Evolutionary conservation across 2,113 vertebrate genomes (phyloP).

Genomic region (Austrofundulus limnaeus): DNA sequence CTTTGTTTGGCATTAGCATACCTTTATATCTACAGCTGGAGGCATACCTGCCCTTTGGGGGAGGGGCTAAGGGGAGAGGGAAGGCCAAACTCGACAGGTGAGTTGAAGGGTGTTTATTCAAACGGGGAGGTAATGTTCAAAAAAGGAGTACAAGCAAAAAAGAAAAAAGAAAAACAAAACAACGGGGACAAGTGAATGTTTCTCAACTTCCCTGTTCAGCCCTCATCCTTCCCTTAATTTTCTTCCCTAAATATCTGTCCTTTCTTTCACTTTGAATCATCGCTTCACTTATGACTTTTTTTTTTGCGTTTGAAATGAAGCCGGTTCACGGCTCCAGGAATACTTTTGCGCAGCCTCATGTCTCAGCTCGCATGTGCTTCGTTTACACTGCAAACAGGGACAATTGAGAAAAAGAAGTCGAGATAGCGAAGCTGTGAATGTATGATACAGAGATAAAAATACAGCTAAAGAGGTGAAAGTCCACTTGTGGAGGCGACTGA

Average conservation of each 20-base stretch:
- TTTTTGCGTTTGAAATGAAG: background rate
- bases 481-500: constrained; percentile 38
- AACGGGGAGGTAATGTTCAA: background rate
- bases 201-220: constrained; percentile 52
- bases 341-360: background rate
- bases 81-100: constrained; percentile 50
- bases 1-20: constrained; percentile 36
- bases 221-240: constrained; percentile 6
- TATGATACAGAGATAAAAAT: constrained; percentile 32
- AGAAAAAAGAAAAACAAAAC: constrained; percentile 6
- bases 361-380: constrained; percentile 2
- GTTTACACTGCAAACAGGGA: constrained; percentile 52
- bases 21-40: constrained; percentile 66
- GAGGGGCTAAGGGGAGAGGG: constrained; percentile 35
- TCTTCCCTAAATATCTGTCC: background rate
- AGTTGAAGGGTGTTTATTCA: constrained; percentile 3
- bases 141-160: too few relatives aligned
- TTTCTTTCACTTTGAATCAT: background rate
- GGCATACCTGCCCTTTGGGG: constrained; percentile 60
- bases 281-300: constrained; percentile 1
- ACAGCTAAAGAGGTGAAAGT: constrained; percentile 52
- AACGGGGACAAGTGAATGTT: constrained; percentile 33
- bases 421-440: constrained; percentile 36
- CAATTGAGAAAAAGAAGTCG: constrained; percentile 1
- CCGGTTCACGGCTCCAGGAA: background rate